Percentiles rank a stretch among this genome's conserved stretches.
Conservation (phyloP, 2,797 vertebrate species). For the Onychomys arenicola region DNA sequence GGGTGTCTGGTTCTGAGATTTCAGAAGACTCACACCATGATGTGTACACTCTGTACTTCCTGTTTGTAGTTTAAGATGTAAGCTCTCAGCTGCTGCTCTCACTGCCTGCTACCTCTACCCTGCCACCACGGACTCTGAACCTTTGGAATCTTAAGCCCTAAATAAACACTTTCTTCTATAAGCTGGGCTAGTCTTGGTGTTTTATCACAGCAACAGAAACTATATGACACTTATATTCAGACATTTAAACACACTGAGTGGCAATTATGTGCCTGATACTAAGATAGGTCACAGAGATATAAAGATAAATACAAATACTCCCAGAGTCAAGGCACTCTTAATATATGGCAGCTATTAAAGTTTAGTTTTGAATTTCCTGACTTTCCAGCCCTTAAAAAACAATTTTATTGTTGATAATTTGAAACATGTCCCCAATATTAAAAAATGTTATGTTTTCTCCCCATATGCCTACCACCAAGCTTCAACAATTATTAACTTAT, state of each 20-base stretch:
- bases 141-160: not conserved
- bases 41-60: not conserved
- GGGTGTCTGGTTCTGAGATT: not conserved
- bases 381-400: not conserved
- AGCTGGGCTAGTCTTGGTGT: not conserved
- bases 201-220: not conserved
- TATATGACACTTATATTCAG: not conserved
- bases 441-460: not conserved
- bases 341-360: not conserved
- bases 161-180: not conserved
- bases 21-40: not conserved
- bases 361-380: not conserved
- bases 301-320: not conserved
- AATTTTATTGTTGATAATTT: conserved; percentile 50
- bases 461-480: not conserved
- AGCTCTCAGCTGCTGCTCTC: not conserved
- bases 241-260: not conserved
- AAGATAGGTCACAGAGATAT: not conserved
- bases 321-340: not conserved
- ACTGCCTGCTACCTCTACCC: not conserved
- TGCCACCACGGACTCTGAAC: not conserved
- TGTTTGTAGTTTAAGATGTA: too few species aligned
- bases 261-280: not conserved
- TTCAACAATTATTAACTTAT: conserved; percentile 59
- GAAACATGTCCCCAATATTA: conserved; percentile 35